Conservation (phyloP, 2,888 invertebrate species). For the Bhutanitis thaidina region DNA sequence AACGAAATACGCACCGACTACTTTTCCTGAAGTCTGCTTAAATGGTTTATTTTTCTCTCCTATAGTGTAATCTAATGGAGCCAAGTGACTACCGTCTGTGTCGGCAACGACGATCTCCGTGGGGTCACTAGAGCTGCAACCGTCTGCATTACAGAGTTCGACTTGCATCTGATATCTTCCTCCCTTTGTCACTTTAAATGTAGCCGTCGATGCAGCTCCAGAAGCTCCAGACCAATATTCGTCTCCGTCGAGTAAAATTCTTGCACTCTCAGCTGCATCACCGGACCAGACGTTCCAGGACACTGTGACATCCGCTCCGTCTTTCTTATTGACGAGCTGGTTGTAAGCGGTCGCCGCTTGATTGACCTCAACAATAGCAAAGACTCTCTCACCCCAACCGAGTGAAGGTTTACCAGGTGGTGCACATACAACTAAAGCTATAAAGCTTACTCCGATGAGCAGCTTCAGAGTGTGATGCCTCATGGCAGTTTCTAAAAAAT, state of each 20-base stretch:
- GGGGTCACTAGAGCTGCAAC: constrained; percentile 61
- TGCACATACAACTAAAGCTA: constrained; percentile 45
- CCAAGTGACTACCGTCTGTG: constrained; percentile 72
- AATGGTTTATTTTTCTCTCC: constrained; percentile 69
- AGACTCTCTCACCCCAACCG: constrained; percentile 72
- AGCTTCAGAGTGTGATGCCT: constrained; percentile 48
- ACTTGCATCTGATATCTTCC: constrained; percentile 68
- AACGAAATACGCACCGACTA: constrained; percentile 69
- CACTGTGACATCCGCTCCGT: constrained; percentile 67
- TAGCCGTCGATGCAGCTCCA: constrained; percentile 54
- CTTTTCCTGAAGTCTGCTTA: constrained; percentile 72
- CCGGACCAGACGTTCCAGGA: constrained; percentile 75
- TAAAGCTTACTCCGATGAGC: constrained; percentile 41
- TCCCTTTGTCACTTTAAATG: constrained; percentile 68
- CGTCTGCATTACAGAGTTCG: constrained; percentile 66
- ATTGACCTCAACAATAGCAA: constrained; percentile 71
- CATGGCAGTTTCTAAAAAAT: constrained; percentile 67
- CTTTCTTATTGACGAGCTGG: constrained; percentile 61
- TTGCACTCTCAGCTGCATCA: constrained; percentile 57
- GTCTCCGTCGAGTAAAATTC: constrained; percentile 55
- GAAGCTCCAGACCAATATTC: constrained; percentile 62
- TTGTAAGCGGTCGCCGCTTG: constrained; percentile 74
- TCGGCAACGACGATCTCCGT: constrained; percentile 70
- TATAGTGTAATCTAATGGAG: constrained; percentile 58
- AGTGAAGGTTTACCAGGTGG: constrained; percentile 66